phyloP scores from a whole-genome alignment of 2,888 invertebrate species.

The Cheilosia grossa region DNA sequence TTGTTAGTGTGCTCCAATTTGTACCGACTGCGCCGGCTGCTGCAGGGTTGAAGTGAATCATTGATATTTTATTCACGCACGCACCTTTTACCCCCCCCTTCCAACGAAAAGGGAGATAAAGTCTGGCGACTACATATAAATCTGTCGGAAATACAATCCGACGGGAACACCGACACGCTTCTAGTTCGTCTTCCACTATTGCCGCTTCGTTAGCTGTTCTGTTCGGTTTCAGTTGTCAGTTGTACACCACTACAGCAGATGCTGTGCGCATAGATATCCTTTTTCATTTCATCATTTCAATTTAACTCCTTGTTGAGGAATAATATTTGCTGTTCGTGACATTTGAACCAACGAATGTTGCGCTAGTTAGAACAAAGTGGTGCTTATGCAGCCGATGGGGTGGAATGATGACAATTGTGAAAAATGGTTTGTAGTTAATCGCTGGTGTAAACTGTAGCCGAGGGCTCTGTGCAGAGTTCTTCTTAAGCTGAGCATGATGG shows the following conservation, averaged over 20 bases:
- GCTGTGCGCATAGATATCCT: slow-evolving; percentile 21
- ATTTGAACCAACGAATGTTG: slow-evolving; percentile 34
- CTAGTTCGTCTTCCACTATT: slow-evolving; percentile 42
- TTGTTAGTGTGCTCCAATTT: slow-evolving; percentile 61
- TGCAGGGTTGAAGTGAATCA: slow-evolving; percentile 24
- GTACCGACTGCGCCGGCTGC: slow-evolving; percentile 14
- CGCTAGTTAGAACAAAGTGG: slow-evolving; percentile 28
- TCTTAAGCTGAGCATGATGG: slow-evolving; percentile 38
- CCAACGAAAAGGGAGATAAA: slow-evolving; percentile 1
- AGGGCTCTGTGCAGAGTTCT: slow-evolving; percentile 9
- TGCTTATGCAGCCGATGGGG: slow-evolving; percentile 51
- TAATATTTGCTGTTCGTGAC: slow-evolving; percentile 74
- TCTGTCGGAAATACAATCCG: slow-evolving; percentile 66
- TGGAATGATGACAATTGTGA: slow-evolving; percentile 66
- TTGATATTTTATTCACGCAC: slow-evolving; percentile 71
- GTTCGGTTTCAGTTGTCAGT: slow-evolving; percentile 29
- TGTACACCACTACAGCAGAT: slow-evolving; percentile 9
- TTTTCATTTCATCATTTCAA: slow-evolving; percentile 72
- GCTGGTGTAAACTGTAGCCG: slow-evolving; percentile 12
- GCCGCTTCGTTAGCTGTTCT: slow-evolving; percentile 62
- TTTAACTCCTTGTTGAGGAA: slow-evolving; percentile 68
- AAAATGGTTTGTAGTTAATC: slow-evolving; percentile 63
- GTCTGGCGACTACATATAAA: slow-evolving; percentile 45
- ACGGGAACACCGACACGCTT: slow-evolving; percentile 40
- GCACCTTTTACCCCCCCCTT: slow-evolving; percentile 43